Conservation (phyloP, 2,797 vertebrate genomes). For the Sebastes reedi region DNA sequence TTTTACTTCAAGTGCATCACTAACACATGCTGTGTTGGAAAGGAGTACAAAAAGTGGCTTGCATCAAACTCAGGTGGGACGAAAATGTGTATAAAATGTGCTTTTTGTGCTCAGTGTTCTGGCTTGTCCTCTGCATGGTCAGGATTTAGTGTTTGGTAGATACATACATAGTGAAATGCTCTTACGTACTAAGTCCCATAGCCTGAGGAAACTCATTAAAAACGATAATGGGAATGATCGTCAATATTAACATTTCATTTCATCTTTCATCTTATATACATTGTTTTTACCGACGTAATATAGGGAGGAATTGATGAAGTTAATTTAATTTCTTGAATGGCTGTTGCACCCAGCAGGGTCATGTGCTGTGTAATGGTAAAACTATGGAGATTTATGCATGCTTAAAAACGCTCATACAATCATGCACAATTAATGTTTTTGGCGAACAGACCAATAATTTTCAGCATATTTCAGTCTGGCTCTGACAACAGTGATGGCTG, state of each 20-base stretch:
- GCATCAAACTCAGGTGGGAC: neutral
- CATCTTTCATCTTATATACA: neutral
- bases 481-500: neutral
- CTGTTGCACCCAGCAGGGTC: neutral
- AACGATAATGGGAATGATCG: neutral
- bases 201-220: neutral
- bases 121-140: neutral
- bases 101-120: neutral
- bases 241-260: neutral
- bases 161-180: neutral
- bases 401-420: neutral
- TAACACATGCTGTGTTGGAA: neutral
- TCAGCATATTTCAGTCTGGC: too few relatives aligned
- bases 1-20: conserved; percentile 2
- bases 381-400: neutral
- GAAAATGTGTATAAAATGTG: neutral
- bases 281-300: neutral
- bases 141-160: neutral
- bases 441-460: neutral
- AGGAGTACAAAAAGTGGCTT: neutral
- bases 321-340: neutral
- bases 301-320: neutral
- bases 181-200: neutral
- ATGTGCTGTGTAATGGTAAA: neutral
- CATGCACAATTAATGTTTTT: neutral